Percentiles rank a stretch among this genome's conserved stretches.
These are phyloP conservation scores for Dendronephthya gigantea DNA, from an alignment of 64 coral and sea anemone genomes.

Conservation along the genomic window DNA sequence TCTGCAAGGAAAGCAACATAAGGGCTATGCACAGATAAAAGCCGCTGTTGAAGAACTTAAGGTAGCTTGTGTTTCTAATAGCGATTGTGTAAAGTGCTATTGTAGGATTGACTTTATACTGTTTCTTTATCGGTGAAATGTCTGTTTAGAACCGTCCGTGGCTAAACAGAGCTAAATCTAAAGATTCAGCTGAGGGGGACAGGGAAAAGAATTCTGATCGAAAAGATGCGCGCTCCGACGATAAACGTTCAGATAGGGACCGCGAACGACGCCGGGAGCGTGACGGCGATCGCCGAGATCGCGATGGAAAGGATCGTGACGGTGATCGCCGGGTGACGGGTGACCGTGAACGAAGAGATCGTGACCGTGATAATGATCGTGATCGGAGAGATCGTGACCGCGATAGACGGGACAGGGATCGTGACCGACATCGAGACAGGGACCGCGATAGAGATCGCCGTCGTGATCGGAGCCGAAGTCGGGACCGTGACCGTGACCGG, in stretches of 20 bases:
- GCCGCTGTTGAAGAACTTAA: constrained; percentile 83
- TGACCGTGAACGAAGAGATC: not conserved
- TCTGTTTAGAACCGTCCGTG: constrained; percentile 43
- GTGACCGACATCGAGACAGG: not conserved
- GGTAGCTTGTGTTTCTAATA: constrained; percentile 11
- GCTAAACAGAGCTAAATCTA: not conserved
- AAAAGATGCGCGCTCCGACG: constrained; percentile 35
- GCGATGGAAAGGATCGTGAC: too few relatives aligned
- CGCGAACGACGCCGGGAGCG: not conserved
- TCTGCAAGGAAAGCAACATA: constrained; percentile 88
- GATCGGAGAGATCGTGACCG: constrained; percentile 20
- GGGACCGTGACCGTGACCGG: constrained; percentile 17
- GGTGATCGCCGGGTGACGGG: not conserved
- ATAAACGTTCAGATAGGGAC: constrained; percentile 8
- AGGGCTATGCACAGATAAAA: constrained; percentile 96
- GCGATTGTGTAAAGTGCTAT: too few relatives aligned
- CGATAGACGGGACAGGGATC: not conserved
- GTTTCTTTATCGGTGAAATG: not conserved
- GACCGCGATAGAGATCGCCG: constrained; percentile 12
- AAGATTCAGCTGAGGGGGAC: not conserved
- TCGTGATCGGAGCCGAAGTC: constrained; percentile 21
- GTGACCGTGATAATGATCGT: constrained; percentile 12
- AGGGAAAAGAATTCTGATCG: constrained; percentile 17
- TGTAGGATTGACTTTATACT: not conserved
- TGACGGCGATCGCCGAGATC: not conserved